phyloP scores from a whole-genome alignment of 1,140 invertebrate species.

The Danaus melanippus region DNA sequence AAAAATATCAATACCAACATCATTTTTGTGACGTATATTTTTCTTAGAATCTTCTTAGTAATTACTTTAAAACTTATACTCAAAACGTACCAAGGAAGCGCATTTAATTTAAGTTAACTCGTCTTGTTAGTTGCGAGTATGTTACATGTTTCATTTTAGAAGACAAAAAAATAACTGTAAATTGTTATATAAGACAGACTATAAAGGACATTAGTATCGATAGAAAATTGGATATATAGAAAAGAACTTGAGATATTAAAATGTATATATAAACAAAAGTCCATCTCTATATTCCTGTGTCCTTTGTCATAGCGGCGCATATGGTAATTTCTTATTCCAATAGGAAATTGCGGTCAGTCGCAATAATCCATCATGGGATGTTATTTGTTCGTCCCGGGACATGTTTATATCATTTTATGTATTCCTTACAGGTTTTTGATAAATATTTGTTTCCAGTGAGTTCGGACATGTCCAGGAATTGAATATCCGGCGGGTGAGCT shows the following conservation, averaged over 20 bases:
- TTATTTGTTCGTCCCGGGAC: conserved; percentile 54
- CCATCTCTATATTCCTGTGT: conserved; percentile 31
- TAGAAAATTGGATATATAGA: too few species aligned
- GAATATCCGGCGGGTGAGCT: conserved; percentile 60
- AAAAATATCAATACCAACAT: too few species aligned
- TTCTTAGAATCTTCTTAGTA: too few species aligned
- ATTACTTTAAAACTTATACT: too few species aligned
- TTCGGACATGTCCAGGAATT: conserved; percentile 64
- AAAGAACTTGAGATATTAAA: neutral
- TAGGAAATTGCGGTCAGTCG: conserved; percentile 69
- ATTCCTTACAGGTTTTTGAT: conserved; percentile 69
- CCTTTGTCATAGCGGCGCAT: conserved; percentile 49
- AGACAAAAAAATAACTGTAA: too few species aligned
- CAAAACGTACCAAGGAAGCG: too few species aligned
- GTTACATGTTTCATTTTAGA: too few species aligned
- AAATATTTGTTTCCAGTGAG: conserved; percentile 66
- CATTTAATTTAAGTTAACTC: too few species aligned
- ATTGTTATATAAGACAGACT: too few species aligned
- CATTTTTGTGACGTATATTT: too few species aligned
- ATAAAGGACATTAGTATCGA: too few species aligned
- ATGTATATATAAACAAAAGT: conserved; percentile 18
- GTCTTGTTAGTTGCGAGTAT: too few species aligned
- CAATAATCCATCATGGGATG: conserved; percentile 68
- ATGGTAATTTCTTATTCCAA: conserved; percentile 71
- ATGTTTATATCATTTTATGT: conserved; percentile 69